Conservation (phyloP, 2,888 invertebrate species). For the Lepidochitona cinerea region DNA sequence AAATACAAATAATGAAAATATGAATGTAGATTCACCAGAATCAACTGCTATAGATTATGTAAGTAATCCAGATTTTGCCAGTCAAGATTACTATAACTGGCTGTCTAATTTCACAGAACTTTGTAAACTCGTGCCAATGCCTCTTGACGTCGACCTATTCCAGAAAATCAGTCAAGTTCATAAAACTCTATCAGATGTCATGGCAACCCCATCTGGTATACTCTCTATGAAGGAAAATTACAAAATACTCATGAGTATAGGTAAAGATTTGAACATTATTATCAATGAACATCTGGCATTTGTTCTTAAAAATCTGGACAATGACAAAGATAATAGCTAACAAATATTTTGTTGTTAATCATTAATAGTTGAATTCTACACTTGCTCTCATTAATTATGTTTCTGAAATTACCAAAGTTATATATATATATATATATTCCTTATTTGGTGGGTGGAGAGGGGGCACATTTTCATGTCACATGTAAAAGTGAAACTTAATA, state of each 20-base stretch:
- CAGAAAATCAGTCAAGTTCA: constrained; percentile 67
- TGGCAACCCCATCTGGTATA: constrained; percentile 63
- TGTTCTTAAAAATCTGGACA: constrained; percentile 52
- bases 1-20: not conserved
- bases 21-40: not conserved
- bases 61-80: constrained; percentile 59
- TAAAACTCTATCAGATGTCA: constrained; percentile 64
- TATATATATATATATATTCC: no score
- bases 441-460: no score
- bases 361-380: no score
- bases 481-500: no score
- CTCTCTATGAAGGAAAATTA: constrained; percentile 64
- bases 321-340: not conserved
- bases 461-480: no score
- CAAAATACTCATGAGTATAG: constrained; percentile 62
- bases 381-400: no score
- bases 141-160: constrained; percentile 57
- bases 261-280: constrained; percentile 57
- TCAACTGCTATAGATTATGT: constrained; percentile 45
- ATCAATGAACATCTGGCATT: constrained; percentile 60
- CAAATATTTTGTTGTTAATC: no score
- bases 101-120: constrained; percentile 61
- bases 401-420: no score
- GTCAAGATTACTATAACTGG: constrained; percentile 68
- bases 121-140: constrained; percentile 60